These are phyloP conservation scores for Phenganax subtilis DNA, from an alignment of 92 coral and sea anemone genomes.

Conservation along the genomic window DNA sequence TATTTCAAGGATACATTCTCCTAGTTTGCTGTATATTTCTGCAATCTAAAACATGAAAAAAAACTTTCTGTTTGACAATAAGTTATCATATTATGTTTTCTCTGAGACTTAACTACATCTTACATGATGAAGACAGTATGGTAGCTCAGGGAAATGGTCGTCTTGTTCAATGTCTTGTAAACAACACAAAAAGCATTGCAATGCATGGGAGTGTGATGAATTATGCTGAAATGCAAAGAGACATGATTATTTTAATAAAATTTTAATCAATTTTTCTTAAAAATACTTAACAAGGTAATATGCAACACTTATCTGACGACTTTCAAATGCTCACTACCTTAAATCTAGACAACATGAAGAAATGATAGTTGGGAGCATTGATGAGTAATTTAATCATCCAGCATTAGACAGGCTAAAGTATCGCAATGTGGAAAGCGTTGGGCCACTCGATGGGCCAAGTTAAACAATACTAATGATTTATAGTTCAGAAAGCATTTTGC, in stretches of 20 bases:
- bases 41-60: slow-evolving; percentile 68
- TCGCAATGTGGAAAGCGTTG: too few species aligned
- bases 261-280: neutral
- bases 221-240: slow-evolving; percentile 55
- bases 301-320: slow-evolving; percentile 19
- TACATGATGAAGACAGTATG: slow-evolving; percentile 90
- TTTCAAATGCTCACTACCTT: slow-evolving; percentile 21
- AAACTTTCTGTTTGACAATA: neutral
- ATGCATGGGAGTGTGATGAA: slow-evolving; percentile 61
- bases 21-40: slow-evolving; percentile 76
- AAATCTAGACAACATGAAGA: slow-evolving; percentile 16
- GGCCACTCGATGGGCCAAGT: too few species aligned
- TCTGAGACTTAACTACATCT: slow-evolving; percentile 26
- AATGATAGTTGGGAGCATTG: neutral
- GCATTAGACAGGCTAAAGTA: too few species aligned
- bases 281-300: neutral
- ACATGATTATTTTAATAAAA: neutral
- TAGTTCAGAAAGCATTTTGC: neutral
- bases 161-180: slow-evolving; percentile 82
- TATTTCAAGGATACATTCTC: slow-evolving; percentile 76
- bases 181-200: slow-evolving; percentile 81
- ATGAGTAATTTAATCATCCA: too few species aligned
- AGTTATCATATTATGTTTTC: neutral
- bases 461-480: too few species aligned
- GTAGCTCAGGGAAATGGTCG: slow-evolving; percentile 67